A percentile compares a stretch with the other conserved stretches of the same genome.
These are phyloP conservation scores for Dermolepida albohirtum DNA, from an alignment of 2,888 invertebrate genomes.

Conservation along the genomic window DNA sequence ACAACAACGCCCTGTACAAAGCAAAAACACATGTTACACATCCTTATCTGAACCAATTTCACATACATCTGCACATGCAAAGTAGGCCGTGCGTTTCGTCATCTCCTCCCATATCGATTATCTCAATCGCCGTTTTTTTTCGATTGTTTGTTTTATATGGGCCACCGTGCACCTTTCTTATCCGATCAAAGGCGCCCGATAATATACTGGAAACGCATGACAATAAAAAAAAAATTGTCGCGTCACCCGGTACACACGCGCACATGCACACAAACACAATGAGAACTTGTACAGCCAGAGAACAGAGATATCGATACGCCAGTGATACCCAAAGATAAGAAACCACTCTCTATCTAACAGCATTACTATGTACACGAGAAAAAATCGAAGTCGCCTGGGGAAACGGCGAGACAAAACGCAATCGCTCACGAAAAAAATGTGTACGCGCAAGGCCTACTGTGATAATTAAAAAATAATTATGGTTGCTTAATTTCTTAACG, in stretches of 20 bases:
- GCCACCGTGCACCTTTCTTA: constrained; percentile 2
- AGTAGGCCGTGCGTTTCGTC: neutral
- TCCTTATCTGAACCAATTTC: too few species aligned
- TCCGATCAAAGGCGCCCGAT: constrained; percentile 8
- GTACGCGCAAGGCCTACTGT: constrained; percentile 12
- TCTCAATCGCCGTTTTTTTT: neutral
- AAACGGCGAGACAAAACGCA: constrained; percentile 9
- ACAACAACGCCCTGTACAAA: too few species aligned
- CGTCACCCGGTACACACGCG: constrained; percentile 1
- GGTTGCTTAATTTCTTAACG: constrained; percentile 16
- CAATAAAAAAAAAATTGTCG: constrained; percentile 6
- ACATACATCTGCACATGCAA: too few species aligned
- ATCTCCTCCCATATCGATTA: constrained; percentile 11
- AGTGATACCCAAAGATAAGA: constrained; percentile 8
- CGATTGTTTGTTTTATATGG: constrained; percentile 13
- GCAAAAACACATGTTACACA: too few species aligned
- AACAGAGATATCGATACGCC: constrained; percentile 5
- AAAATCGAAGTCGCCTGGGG: neutral
- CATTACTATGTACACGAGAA: too few species aligned
- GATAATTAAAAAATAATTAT: constrained; percentile 25
- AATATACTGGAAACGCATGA: neutral
- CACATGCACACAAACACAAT: too few species aligned
- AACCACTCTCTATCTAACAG: constrained; percentile 1
- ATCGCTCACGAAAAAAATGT: neutral
- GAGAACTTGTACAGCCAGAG: neutral